These are phyloP conservation scores for Poicephalus gulielmi DNA, from an alignment of 2,113 vertebrate genomes.

Conservation along the genomic window DNA sequence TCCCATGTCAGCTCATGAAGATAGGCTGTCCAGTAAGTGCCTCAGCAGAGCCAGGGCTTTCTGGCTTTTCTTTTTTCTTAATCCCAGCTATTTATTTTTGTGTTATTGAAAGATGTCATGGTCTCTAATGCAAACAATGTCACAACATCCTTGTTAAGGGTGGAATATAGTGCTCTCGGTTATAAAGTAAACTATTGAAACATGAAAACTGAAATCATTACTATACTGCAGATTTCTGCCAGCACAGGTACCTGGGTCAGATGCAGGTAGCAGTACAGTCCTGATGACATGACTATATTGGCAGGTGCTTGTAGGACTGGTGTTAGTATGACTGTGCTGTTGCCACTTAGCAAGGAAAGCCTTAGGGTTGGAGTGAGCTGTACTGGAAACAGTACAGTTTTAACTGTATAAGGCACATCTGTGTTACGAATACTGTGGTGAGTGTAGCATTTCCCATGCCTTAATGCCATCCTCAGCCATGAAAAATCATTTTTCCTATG, in stretches of 20 bases:
- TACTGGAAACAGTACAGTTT: not conserved
- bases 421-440: not conserved
- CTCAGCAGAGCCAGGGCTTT: not conserved
- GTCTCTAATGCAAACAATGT: not conserved
- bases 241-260: rapidly evolving
- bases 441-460: not conserved
- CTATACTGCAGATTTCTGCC: not conserved
- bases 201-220: not conserved
- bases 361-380: not conserved
- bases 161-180: rapidly evolving
- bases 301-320: not conserved
- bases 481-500: not conserved
- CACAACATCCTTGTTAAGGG: not conserved
- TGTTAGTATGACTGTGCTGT: not conserved
- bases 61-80: not conserved
- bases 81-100: slow-evolving; percentile 1
- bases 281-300: not conserved
- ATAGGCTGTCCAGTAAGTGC: not conserved
- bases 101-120: not conserved
- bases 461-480: not conserved
- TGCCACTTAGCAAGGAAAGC: not conserved
- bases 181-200: not conserved
- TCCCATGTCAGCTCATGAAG: not conserved
- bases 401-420: not conserved
- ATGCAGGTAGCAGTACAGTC: rapidly evolving